These are phyloP conservation scores for Hoplostethus mediterraneus DNA, from an alignment of 2,797 vertebrate species.

Conservation along the genomic window DNA sequence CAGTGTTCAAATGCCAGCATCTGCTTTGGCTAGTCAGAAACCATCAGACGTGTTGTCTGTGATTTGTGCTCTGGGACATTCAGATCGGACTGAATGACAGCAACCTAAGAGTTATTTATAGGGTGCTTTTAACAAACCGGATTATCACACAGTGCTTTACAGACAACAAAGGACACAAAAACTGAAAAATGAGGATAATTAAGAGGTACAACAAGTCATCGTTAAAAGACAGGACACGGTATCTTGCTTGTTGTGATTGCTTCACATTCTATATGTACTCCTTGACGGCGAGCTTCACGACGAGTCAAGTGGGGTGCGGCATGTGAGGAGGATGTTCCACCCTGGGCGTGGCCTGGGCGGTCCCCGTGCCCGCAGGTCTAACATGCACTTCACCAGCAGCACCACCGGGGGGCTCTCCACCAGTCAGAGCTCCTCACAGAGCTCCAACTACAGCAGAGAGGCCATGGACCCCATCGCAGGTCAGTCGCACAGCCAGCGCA, in stretches of 20 bases:
- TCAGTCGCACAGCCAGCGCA: slow-evolving; percentile 71
- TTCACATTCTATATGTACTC: slow-evolving; percentile 43
- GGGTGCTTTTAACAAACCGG: slow-evolving; percentile 43
- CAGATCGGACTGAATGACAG: slow-evolving; percentile 6
- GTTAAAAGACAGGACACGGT: no score
- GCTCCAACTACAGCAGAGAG: slow-evolving; percentile 99
- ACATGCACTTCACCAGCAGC: slow-evolving; percentile 99
- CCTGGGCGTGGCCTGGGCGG: slow-evolving; percentile 96
- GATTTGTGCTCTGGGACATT: slow-evolving; percentile 13
- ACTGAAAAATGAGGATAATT: slow-evolving; percentile 11
- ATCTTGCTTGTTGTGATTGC: no score
- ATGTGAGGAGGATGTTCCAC: slow-evolving; percentile 99
- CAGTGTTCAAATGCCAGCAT: slow-evolving; percentile 17
- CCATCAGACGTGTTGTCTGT: slow-evolving; percentile 10
- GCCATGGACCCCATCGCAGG: slow-evolving; percentile 99
- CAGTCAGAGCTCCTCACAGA: slow-evolving; percentile 97
- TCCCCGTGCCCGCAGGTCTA: slow-evolving; percentile 95
- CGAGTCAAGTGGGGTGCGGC: slow-evolving; percentile 98
- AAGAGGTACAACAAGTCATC: slow-evolving; percentile 10
- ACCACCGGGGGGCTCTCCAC: slow-evolving; percentile 96
- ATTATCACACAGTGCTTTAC: neutral
- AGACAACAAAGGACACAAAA: slow-evolving; percentile 46
- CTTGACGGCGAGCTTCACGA: slow-evolving; percentile 89
- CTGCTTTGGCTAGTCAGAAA: slow-evolving; percentile 23
- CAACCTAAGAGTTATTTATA: slow-evolving; percentile 46